These are phyloP conservation scores for Meloe dianella DNA, from an alignment of 2,888 invertebrate species.

Conservation along the genomic window DNA sequence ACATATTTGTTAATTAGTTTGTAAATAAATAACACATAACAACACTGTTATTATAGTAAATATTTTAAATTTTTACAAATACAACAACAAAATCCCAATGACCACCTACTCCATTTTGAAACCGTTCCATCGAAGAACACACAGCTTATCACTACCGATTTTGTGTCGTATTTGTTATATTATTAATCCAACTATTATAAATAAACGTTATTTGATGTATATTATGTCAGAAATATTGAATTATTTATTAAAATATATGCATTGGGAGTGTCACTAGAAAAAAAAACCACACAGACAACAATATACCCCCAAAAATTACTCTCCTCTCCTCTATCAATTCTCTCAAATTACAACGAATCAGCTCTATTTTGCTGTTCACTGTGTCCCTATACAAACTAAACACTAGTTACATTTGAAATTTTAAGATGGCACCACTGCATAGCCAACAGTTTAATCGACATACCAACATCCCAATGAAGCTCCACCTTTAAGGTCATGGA, in stretches of 20 bases:
- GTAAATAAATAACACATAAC: slow-evolving; percentile 34
- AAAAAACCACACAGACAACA: slow-evolving; percentile 37
- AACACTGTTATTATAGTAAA: neutral
- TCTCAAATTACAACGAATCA: slow-evolving; percentile 12
- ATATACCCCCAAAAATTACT: slow-evolving; percentile 25
- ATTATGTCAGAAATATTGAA: slow-evolving; percentile 44
- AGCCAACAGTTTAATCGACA: slow-evolving; percentile 28
- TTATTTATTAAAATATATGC: slow-evolving; percentile 43
- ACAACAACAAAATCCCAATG: slow-evolving; percentile 53
- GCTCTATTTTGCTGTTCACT: slow-evolving; percentile 11
- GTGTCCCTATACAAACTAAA: slow-evolving; percentile 37
- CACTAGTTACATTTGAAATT: slow-evolving; percentile 38
- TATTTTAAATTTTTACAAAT: slow-evolving; percentile 38
- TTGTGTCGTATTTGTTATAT: slow-evolving; percentile 1
- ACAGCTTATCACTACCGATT: slow-evolving; percentile 5
- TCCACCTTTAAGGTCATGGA: slow-evolving; percentile 30
- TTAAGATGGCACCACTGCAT: slow-evolving; percentile 42
- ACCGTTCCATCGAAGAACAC: slow-evolving; percentile 37
- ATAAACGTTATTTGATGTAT: neutral
- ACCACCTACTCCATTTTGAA: slow-evolving; percentile 57
- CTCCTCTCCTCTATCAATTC: slow-evolving; percentile 9
- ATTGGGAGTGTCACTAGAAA: slow-evolving; percentile 47
- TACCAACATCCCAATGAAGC: slow-evolving; percentile 20
- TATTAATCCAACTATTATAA: slow-evolving; percentile 1
- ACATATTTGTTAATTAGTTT: slow-evolving; percentile 9